These are phyloP conservation scores for Watsonalla cultraria DNA, from an alignment of 2,888 invertebrate genomes.

Conservation along the genomic window DNA sequence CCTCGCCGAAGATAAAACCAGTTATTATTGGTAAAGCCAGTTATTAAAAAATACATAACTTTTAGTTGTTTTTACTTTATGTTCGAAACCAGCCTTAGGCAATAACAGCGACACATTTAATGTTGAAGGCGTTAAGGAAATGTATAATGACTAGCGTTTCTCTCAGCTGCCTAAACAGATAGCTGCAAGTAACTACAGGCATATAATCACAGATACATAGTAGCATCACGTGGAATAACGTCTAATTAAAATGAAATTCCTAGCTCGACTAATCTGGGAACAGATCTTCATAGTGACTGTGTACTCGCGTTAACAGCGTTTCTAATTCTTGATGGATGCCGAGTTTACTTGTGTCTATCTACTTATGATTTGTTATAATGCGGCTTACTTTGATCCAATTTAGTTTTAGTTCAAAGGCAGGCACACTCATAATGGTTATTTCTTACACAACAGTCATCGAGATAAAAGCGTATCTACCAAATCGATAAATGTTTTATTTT, in stretches of 20 bases:
- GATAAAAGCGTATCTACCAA: neutral
- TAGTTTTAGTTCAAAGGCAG: slow-evolving; percentile 37
- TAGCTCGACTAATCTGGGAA: slow-evolving; percentile 31
- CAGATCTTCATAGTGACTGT: slow-evolving; percentile 34
- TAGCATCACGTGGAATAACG: neutral
- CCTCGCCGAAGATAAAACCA: slow-evolving; percentile 16
- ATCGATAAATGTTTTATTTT: neutral
- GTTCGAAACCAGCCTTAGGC: too few relatives aligned
- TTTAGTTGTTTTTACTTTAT: too few relatives aligned
- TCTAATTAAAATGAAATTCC: slow-evolving; percentile 38
- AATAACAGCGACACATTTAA: neutral
- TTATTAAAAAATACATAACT: too few relatives aligned
- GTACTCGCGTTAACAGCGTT: slow-evolving; percentile 34
- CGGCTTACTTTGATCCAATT: slow-evolving; percentile 41
- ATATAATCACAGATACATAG: slow-evolving; percentile 23
- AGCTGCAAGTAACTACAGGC: slow-evolving; percentile 7
- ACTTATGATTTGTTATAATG: slow-evolving; percentile 36
- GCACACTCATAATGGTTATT: slow-evolving; percentile 20
- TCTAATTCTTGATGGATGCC: slow-evolving; percentile 39
- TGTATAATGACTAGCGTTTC: neutral
- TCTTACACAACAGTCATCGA: slow-evolving; percentile 2
- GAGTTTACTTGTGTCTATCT: slow-evolving; percentile 28
- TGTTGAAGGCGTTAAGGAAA: neutral
- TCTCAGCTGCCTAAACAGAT: neutral
- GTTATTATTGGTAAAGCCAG: slow-evolving; percentile 3